Conservation (phyloP, 2,888 invertebrate species). For the Tachina grossa region DNA sequence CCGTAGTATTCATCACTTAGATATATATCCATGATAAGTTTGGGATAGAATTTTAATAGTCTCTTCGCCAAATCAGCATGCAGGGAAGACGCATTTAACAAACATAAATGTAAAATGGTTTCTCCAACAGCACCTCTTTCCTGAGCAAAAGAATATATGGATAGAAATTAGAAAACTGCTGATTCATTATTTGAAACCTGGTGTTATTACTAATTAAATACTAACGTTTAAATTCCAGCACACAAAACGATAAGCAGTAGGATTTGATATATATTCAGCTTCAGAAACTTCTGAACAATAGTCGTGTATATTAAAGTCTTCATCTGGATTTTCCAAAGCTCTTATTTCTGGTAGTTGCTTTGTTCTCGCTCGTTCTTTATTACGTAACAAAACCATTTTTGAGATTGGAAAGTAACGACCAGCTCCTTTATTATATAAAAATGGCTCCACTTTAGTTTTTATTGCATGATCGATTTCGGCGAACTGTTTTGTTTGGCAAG, state of each 20-base stretch:
- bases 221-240: conserved; percentile 93
- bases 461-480: conserved; percentile 96
- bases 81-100: conserved; percentile 94
- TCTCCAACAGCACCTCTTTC: conserved; percentile 98
- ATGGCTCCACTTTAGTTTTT: conserved; percentile 94
- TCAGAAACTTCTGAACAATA: conserved; percentile 88
- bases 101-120: conserved; percentile 95
- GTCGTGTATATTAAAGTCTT: conserved; percentile 92
- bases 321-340: conserved; percentile 92
- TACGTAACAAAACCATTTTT: conserved; percentile 92
- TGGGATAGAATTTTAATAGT: conserved; percentile 95
- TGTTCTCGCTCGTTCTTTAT: conserved; percentile 91
- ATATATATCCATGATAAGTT: conserved; percentile 97
- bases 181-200: neutral
- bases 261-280: conserved; percentile 86
- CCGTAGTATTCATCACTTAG: conserved; percentile 99
- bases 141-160: conserved; percentile 77
- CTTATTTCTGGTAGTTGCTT: conserved; percentile 90
- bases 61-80: conserved; percentile 97
- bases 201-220: neutral
- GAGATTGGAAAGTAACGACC: conserved; percentile 96
- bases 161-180: neutral
- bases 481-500: conserved; percentile 94
- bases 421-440: conserved; percentile 95
- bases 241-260: conserved; percentile 90